Evolutionary conservation across 2,797 vertebrate species (phyloP), one percentile per base, ranked within the genome.

Genomic region (Microhierax caerulescens): DNA sequence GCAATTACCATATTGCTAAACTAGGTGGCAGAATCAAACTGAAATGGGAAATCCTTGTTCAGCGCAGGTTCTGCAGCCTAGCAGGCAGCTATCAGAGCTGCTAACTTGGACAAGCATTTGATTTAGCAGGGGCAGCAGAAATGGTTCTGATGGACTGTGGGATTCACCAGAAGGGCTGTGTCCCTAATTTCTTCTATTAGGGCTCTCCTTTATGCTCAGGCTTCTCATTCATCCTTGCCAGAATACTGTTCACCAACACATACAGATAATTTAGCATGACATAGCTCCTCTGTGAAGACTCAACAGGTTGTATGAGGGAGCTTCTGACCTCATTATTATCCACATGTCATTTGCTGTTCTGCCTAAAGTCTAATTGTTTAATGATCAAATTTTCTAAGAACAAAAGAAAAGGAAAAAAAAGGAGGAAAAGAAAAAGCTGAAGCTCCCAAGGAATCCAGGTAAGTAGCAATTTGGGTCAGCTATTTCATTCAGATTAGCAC

Each of bases 251-350:
- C 92, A 95, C 73, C 63, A 95, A 45, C 68, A 96, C 32, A 86
- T 36, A 57, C 72, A 95, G 85, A 91, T 91, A 95, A 98, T 96
- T 91, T 87, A 90, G 78, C 85, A 87, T 1, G 54, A 94, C 57
- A 67, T 5, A 53, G 85, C 75, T 96, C 85, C 83, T 96, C 79
- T 59, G 37, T 43, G 37, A 96, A 61, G 63, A 85, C 50, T 63
- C 93, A 97, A 96, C 93, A 97, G 79, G 92, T 97, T 97, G 27
- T 60, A 84, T 10, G 34, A 37, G 27, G 68, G 77, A 90, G 61
- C 64, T 95, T 92, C 95, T 60, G 92, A 88, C 51, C 56, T 96
- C 84, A 80, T 96, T 95, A 90, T 83, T 85, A 75, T 16, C 67
- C 73, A 90, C 0, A 1, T 74, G 24, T 83, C 30, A 28, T 87